Evolutionary conservation across 2,797 vertebrate species (phyloP), one percentile per base, ranked within the genome.

Genomic region (Poliocrania exsul): DNA sequence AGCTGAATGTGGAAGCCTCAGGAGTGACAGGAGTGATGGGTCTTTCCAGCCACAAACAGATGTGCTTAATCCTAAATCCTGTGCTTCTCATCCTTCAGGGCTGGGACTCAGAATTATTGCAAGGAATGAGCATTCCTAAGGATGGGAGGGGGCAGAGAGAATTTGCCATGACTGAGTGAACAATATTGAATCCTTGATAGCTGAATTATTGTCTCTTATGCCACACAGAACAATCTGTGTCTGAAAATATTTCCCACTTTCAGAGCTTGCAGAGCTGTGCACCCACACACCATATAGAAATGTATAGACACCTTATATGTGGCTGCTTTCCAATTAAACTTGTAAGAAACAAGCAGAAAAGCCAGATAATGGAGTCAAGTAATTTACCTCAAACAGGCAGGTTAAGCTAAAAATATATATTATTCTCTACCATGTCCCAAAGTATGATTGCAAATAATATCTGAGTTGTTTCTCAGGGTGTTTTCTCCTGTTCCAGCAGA

Each of bases 261-360:
- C 0, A 28, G 54, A 83, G 35, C 25, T 10, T 67, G 47, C 40
- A 64, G 66, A 81, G n/a, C 11, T 67, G 21, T 5, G 37, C 28
- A 21, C 28, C 65, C 25, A 51, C 57, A 7, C 13, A 0, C 2
- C 0, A 3, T 20, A 37, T 2, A 15, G 4, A 46, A 49, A 69
- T 10, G 5, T 16, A 15, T 16, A 5, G 2, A 8, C 6, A 47
- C 14, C 16, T 44, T 2, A 4, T 1, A 13, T 29, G 26, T 16
- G 25, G 5, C 31, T 85, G 54, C n/a, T 50, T 88, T 35, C 77
- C 51, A 29, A 28, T 64, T 33, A 21, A 69, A 3, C 47, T 65
- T 33, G 64, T 57, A 35, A 89, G 37, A 65, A 81, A 65, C 6
- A 19, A 65, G 64, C 14, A 66, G 56, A 72, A 38, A 72, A 82